Percentiles rank a stretch among this genome's conserved stretches.
Conservation (phyloP, 2,888 invertebrate genomes). For the Andricus quercusramuli region DNA sequence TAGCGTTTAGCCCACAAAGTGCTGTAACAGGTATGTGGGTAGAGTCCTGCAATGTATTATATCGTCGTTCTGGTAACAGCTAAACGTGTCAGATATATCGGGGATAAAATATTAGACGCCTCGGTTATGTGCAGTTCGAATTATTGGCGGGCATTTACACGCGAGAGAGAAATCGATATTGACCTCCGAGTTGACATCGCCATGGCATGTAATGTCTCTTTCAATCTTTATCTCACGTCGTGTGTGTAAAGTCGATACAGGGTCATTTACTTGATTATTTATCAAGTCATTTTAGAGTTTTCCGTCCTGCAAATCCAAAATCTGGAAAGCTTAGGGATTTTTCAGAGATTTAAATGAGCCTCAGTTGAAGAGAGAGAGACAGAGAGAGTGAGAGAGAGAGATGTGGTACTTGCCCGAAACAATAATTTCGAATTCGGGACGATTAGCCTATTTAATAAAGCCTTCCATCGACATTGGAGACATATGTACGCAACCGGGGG, state of each 20-base stretch:
- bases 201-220: conserved; percentile 12
- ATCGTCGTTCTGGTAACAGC: conserved; percentile 28
- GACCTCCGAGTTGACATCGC: conserved; percentile 31
- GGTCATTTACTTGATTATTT: neutral
- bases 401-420: neutral
- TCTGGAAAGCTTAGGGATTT: too few species aligned
- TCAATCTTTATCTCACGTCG: conserved; percentile 1
- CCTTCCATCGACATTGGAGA: conserved; percentile 29
- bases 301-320: neutral
- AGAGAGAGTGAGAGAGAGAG: neutral
- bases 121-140: conserved; percentile 27
- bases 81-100: conserved; percentile 36
- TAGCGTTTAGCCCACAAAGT: conserved; percentile 57
- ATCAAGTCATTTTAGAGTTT: neutral
- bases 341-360: too few species aligned
- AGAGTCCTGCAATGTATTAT: conserved; percentile 36
- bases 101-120: conserved; percentile 36
- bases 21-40: conserved; percentile 58
- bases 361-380: neutral
- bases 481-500: conserved; percentile 7
- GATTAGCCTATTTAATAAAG: conserved; percentile 29
- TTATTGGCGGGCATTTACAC: conserved; percentile 24
- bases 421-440: conserved; percentile 23
- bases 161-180: conserved; percentile 29
- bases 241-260: neutral